phyloP scores from a whole-genome alignment of 2,888 invertebrate species.

The Amiota communis region DNA sequence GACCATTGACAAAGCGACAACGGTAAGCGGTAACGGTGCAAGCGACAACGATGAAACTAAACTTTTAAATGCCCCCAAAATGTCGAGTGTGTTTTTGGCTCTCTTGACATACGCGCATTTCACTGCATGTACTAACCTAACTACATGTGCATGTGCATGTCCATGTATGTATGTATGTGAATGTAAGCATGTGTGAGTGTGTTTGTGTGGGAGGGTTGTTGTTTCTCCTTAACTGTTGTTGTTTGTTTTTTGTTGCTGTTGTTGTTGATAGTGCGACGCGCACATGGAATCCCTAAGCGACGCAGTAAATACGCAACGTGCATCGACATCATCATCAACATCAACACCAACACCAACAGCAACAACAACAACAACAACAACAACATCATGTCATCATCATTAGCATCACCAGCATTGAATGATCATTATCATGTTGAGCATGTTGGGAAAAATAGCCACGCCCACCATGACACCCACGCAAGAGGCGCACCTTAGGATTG shows the following conservation, averaged over 20 bases:
- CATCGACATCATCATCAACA: neutral
- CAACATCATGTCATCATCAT: constrained; percentile 17
- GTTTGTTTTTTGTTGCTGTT: constrained; percentile 19
- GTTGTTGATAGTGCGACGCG: constrained; percentile 32
- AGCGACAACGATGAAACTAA: neutral
- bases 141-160: neutral
- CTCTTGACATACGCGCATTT: too few relatives aligned
- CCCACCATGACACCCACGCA: constrained; percentile 58
- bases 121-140: too few relatives aligned
- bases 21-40: neutral
- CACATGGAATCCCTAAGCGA: constrained; percentile 39
- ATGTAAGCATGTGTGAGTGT: constrained; percentile 21
- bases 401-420: constrained; percentile 8
- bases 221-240: constrained; percentile 47
- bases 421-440: too few relatives aligned
- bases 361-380: constrained; percentile 35
- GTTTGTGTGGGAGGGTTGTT: constrained; percentile 37
- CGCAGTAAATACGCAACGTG: constrained; percentile 38
- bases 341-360: neutral
- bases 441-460: constrained; percentile 53
- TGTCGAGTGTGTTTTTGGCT: too few relatives aligned
- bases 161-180: constrained; percentile 2
- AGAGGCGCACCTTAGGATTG: constrained; percentile 46
- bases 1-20: constrained; percentile 2
- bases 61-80: too few relatives aligned